A percentile compares a stretch with the other conserved stretches of the same genome.
phyloP scores from a whole-genome alignment of 2,113 vertebrate genomes.

The Mola mola region DNA sequence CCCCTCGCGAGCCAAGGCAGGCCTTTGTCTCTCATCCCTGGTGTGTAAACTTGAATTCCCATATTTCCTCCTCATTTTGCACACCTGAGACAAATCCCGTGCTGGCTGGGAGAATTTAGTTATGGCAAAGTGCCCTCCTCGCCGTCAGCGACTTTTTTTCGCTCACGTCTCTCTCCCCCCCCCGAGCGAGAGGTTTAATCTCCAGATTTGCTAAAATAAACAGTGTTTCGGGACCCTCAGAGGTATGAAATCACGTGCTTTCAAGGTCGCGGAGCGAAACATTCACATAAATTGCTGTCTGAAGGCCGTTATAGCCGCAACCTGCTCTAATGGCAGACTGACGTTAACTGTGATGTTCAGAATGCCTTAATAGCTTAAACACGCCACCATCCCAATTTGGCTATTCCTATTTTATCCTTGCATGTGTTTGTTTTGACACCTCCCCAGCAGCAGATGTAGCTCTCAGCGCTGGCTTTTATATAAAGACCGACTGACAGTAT shows the following conservation, averaged over 20 bases:
- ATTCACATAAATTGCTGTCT: background rate
- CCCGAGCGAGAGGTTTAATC: constrained; percentile 55
- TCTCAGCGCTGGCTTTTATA: background rate
- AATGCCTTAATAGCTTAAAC: background rate
- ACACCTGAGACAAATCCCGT: constrained; percentile 40
- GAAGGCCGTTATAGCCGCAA: no score
- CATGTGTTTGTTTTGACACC: background rate
- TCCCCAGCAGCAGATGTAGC: constrained; percentile 8
- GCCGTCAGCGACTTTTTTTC: constrained; percentile 37
- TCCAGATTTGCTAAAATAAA: constrained; percentile 49
- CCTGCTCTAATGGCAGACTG: no score
- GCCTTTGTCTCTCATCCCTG: constrained; percentile 43
- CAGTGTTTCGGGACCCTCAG: constrained; percentile 1
- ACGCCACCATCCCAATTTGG: background rate
- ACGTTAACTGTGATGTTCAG: background rate
- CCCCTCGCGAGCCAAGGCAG: constrained; percentile 25
- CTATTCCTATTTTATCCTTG: background rate
- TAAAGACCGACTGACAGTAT: background rate
- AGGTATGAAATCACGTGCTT: constrained; percentile 9
- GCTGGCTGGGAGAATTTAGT: constrained; percentile 11
- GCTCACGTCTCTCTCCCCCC: constrained; percentile 32
- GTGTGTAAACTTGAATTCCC: constrained; percentile 55
- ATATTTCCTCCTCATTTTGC: constrained; percentile 39
- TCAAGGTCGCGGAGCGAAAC: background rate
- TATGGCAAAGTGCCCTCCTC: constrained; percentile 13